Conservation (phyloP, 1,140 invertebrate species). For the Odontomachus brunneus region DNA sequence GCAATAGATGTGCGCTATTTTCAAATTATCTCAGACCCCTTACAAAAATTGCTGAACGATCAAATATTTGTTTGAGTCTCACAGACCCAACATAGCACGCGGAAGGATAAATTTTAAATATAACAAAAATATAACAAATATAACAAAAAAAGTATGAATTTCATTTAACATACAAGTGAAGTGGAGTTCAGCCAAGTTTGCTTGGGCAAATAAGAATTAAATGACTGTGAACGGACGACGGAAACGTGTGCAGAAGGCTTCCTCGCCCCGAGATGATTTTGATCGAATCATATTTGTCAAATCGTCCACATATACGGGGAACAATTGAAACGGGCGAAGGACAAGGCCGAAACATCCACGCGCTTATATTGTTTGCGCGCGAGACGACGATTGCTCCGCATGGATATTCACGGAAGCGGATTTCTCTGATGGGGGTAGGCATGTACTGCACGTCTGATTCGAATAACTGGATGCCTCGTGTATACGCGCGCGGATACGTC, state of each 20-base stretch:
- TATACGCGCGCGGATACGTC: conserved; percentile 73
- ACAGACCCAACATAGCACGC: no score
- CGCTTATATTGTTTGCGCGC: conserved; percentile 37
- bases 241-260: neutral
- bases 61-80: no score
- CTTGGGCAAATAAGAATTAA: conserved; percentile 8
- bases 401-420: conserved; percentile 52
- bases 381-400: conserved; percentile 36
- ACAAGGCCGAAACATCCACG: conserved; percentile 20
- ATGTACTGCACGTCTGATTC: conserved; percentile 39
- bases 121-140: no score
- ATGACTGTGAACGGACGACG: neutral
- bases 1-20: no score
- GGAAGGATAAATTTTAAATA: no score
- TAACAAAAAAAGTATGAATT: no score
- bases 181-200: no score
- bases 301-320: neutral
- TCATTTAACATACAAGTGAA: no score
- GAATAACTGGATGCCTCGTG: conserved; percentile 64
- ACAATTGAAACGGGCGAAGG: neutral
- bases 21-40: no score
- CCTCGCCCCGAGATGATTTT: neutral
- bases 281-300: conserved; percentile 8
- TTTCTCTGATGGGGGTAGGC: conserved; percentile 48
- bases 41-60: no score